Conservation (phyloP, 2,113 vertebrate species). For the Urocitellus parryii region DNA sequence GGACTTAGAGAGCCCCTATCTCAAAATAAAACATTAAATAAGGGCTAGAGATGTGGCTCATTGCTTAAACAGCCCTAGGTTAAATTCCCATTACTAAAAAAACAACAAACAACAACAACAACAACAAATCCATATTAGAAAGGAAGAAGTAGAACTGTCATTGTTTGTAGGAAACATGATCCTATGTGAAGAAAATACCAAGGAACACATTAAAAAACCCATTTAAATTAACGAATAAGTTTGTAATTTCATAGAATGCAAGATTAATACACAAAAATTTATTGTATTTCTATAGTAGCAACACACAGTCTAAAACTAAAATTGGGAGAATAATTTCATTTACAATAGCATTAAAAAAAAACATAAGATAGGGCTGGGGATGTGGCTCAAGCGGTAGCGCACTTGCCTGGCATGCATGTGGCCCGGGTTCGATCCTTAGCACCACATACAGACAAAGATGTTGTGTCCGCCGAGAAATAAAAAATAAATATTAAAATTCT, state of each 20-base stretch:
- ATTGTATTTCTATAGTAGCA: background rate
- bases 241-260: background rate
- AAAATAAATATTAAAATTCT: too few species aligned
- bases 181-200: background rate
- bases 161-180: background rate
- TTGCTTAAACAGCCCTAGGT: too few species aligned
- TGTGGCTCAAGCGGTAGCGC: too few species aligned
- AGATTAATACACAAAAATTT: background rate
- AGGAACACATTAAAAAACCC: background rate
- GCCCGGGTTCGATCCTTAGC: too few species aligned
- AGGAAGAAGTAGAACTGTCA: background rate
- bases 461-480: too few species aligned
- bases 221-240: slow-evolving; percentile 17
- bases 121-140: background rate
- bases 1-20: too few species aligned
- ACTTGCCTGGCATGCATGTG: too few species aligned
- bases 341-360: slow-evolving; percentile 30
- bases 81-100: too few species aligned
- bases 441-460: background rate
- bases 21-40: too few species aligned
- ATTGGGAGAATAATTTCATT: background rate
- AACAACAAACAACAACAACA: background rate
- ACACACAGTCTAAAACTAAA: slow-evolving; percentile 28
- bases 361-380: background rate
- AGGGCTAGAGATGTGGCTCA: too few species aligned